Evolutionary conservation across 2,113 vertebrate species (phyloP), one percentile per base, ranked within the genome.

Genomic region (Malurus melanocephalus): DNA sequence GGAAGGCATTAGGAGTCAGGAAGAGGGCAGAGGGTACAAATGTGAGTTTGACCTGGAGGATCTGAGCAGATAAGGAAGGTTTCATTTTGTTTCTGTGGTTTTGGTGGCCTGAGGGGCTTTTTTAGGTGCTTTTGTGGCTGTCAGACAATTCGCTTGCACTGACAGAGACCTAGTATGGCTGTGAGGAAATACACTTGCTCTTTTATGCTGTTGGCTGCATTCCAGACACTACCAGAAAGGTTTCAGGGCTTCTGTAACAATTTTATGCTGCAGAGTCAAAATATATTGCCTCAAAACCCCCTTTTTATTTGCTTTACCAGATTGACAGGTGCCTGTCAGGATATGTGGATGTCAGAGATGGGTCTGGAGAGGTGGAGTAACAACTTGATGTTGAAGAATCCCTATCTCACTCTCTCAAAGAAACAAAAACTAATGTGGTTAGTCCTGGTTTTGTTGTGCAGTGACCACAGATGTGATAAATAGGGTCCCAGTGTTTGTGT

Each of bases 281-380:
- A 43, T 53, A 56, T 7, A 27, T 16, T 61, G 26, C n/a, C 27
- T 65, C 52, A n/a, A 89, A 87, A 43, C 21, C 18, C 0, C 0
- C 15, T 62, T 85, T 51, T 52, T 66, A 11, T 55, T 85, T 72
- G 21, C n/a, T 6, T 33, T 2, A 0, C 16, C 32, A 10, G 24
- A 43, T 4, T 30, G 23, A 14, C 60, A 19, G 43, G 35, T 62
- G 18, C 18, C 33, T 74, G 33, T 77, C 10, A 5, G 67, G n/a
- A 6, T 64, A 10, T 1, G 10, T 2, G 1, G 15, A 10, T 72
- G 35, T 42, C 33, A 52, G 27, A 32, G 32, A 2, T 2, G 8
- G 3, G n/a, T n/a, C n/a, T n/a, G n/a, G n/a, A n/a, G n/a, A n/a
- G n/a, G n/a, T n/a, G n/a, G n/a, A n/a, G n/a, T n/a, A n/a, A n/a